Conservation (phyloP, 2,797 vertebrate genomes). For the Ficedula albicollis region DNA sequence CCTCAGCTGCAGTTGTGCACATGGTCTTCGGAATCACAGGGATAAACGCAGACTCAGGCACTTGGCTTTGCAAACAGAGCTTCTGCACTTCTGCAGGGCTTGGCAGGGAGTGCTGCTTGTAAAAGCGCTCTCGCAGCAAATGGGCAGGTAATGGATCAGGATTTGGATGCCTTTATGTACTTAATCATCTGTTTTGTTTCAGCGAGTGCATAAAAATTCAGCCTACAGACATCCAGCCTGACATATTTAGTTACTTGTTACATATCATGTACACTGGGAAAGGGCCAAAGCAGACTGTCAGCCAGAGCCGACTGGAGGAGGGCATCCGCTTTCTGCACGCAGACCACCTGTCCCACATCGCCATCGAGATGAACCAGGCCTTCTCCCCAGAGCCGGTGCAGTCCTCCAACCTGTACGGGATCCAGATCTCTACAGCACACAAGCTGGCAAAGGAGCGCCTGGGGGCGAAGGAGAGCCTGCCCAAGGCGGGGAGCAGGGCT, state of each 20-base stretch:
- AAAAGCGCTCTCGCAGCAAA: neutral
- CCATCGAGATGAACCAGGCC: constrained; percentile 78
- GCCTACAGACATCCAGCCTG: constrained; percentile 96
- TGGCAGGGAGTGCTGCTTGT: neutral
- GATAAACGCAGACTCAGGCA: neutral
- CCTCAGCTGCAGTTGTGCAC: neutral
- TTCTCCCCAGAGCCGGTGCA: constrained; percentile 81
- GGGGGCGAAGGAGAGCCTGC: constrained; percentile 72
- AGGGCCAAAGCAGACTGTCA: constrained; percentile 91
- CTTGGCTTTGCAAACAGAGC: neutral
- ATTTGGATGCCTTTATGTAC: neutral
- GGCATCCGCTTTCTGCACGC: constrained; percentile 96
- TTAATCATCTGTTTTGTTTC: constrained; percentile 67
- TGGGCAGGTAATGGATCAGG: neutral
- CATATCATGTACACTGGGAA: constrained; percentile 98
- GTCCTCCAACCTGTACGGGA: constrained; percentile 96
- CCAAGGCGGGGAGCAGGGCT: constrained; percentile 65
- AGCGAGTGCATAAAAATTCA: constrained; percentile 99
- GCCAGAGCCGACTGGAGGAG: constrained; percentile 89
- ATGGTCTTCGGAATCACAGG: neutral
- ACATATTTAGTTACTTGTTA: constrained; percentile 97
- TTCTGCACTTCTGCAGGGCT: neutral
- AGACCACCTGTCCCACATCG: constrained; percentile 88
- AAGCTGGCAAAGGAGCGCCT: constrained; percentile 82
- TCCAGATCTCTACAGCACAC: constrained; percentile 93